phyloP scores from a whole-genome alignment of 1,140 invertebrate genomes.

The Xylocopa sonorina region DNA sequence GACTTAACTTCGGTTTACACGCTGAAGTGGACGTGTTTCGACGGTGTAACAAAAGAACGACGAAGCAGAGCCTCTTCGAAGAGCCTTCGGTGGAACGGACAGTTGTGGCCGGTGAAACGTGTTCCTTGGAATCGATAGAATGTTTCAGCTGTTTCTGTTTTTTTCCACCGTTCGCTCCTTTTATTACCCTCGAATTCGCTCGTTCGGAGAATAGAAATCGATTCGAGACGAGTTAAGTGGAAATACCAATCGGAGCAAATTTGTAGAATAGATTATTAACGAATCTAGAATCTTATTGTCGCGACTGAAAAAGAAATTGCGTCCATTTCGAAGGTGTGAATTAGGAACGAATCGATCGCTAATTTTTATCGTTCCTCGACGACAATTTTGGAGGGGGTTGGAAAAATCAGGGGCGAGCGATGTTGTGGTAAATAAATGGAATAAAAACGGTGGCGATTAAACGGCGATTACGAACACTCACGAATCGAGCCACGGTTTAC shows the following conservation, averaged over 20 bases:
- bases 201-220: not conserved
- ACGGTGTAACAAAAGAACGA: not conserved
- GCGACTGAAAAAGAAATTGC: too few relatives aligned
- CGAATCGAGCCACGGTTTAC: conserved; percentile 28
- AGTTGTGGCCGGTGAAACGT: not conserved
- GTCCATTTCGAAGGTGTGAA: too few relatives aligned
- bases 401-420: not conserved
- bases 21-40: conserved; percentile 19
- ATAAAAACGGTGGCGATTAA: conserved; percentile 9
- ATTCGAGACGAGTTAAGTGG: too few relatives aligned
- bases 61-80: not conserved
- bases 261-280: too few relatives aligned
- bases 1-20: conserved; percentile 38
- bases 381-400: not conserved
- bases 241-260: too few relatives aligned
- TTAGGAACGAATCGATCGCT: too few relatives aligned
- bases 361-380: not conserved
- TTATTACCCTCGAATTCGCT: too few relatives aligned
- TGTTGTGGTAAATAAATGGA: not conserved
- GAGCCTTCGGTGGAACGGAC: not conserved
- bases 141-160: not conserved
- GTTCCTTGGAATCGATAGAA: not conserved
- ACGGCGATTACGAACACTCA: conserved; percentile 33
- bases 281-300: too few relatives aligned
- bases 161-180: too few relatives aligned